Base-by-base conservation (phyloP, 37 sponge, comb jelly and placozoan genomes). In the Beroe ovata region DNA sequence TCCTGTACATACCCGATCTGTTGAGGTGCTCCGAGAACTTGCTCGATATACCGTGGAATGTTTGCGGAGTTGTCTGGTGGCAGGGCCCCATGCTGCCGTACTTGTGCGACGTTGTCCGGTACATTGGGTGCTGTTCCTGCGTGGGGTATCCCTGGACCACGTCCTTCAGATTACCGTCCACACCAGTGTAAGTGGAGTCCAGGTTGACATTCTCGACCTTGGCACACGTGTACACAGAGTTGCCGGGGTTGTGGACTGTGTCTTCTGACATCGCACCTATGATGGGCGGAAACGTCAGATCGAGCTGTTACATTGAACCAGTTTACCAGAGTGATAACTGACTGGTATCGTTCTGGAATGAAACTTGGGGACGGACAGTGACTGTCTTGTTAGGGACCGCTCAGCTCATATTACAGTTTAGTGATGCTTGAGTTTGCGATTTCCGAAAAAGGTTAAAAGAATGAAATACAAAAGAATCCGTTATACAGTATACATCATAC, bases 211-310 rank as follows among this genome's bases (percentile, higher is more conserved):
- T 71, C 36, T 29, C 38, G 8, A 71, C 71, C 11, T 71, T 71
- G 38, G 71, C 71, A 71, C 71, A 71, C 8, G 71, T 71, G 71
- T 71, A 71, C 8, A 71, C 71, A 71, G 71, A 71, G 71, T 71
- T 71, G 8, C 71, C 71, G 8, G 71, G 71, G 38, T 71, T 71
- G 71, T 71, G 71, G 8, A 71, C 38, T 20, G 71, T 71, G 21
- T 62, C 63, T 38, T 71, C 8, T 20, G 71, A 71, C 71, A 71
- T 71, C 25, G n/a, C n/a, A n/a, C n/a, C n/a, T n/a, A n/a, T n/a
- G n/a, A n/a, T n/a, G n/a, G n/a, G n/a, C n/a, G n/a, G n/a, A n/a
- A n/a, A n/a, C n/a, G n/a, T n/a, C n/a, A n/a, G n/a, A n/a, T n/a
- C n/a, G n/a, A n/a, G n/a, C n/a, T n/a, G n/a, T n/a, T n/a, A n/a